phyloP scores from a whole-genome alignment of 2,797 vertebrate species.

The Steatocranus sp. region DNA sequence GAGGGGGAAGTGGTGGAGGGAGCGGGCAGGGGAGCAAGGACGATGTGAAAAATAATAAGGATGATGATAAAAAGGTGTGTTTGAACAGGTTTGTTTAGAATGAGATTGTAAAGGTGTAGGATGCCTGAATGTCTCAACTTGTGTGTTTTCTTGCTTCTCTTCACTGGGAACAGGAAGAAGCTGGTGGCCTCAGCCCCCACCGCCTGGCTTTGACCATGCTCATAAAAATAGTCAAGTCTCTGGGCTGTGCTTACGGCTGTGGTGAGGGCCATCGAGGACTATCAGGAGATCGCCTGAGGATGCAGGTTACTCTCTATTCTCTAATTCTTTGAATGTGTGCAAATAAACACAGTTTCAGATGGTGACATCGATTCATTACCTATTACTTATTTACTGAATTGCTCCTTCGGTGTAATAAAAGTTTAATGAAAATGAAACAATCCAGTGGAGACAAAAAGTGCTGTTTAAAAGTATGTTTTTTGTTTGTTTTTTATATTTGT shows the following conservation, averaged over 20 bases:
- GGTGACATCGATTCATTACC: neutral
- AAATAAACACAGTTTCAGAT: neutral
- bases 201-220: slow-evolving; percentile 95
- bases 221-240: slow-evolving; percentile 98
- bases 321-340: neutral
- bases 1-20: slow-evolving; percentile 75
- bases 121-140: neutral
- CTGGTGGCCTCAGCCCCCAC: slow-evolving; percentile 83
- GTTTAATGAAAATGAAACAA: slow-evolving; percentile 17
- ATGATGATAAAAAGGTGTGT: slow-evolving; percentile 83
- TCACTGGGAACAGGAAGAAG: slow-evolving; percentile 70
- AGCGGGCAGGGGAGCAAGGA: slow-evolving; percentile 85
- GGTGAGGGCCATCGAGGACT: slow-evolving; percentile 96
- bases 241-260: slow-evolving; percentile 96
- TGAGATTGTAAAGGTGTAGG: neutral
- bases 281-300: slow-evolving; percentile 95
- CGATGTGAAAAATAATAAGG: slow-evolving; percentile 90
- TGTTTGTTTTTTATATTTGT: neutral
- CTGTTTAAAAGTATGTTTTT: neutral
- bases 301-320: slow-evolving; percentile 77
- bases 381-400: slow-evolving; percentile 1
- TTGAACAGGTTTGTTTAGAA: neutral
- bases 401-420: neutral
- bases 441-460: neutral
- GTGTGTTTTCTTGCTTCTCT: neutral